Percentiles rank a stretch among this genome's conserved stretches.
Conservation (phyloP, 2,888 invertebrate genomes). For the Drosophila setosimentum region DNA sequence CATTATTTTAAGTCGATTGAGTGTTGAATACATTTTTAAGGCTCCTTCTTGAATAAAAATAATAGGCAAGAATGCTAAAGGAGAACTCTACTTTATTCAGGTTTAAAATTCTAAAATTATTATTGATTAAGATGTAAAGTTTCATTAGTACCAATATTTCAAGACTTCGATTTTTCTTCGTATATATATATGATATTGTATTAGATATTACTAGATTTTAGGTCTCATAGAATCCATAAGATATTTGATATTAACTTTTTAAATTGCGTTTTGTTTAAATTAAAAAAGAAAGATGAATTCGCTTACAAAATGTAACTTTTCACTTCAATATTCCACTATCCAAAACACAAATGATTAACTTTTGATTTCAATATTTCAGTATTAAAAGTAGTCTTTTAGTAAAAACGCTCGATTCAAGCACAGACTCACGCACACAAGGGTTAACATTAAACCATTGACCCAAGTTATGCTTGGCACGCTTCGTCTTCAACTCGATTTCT, state of each 20-base stretch:
- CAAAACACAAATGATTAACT: not conserved
- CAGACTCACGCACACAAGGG: constrained; percentile 33
- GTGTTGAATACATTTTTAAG: not conserved
- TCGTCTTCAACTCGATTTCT: constrained; percentile 27
- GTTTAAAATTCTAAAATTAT: too few species aligned
- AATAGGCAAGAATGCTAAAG: not conserved
- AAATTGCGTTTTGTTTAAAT: not conserved
- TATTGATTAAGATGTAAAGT: too few species aligned
- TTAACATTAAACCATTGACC: constrained; percentile 43
- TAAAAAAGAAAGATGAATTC: not conserved
- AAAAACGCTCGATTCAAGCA: not conserved
- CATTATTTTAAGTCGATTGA: not conserved
- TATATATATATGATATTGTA: not conserved
- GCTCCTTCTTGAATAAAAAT: not conserved
- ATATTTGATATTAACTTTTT: not conserved
- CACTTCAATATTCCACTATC: not conserved
- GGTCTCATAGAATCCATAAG: not conserved
- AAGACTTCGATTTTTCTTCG: not conserved
- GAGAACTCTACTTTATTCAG: too few species aligned
- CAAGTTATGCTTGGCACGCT: constrained; percentile 52
- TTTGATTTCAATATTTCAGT: not conserved
- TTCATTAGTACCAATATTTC: too few species aligned
- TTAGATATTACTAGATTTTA: not conserved
- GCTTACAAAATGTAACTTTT: not conserved
- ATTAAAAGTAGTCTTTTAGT: not conserved